Conservation (phyloP, 2,888 invertebrate genomes). For the Aricia artaxerxes region DNA sequence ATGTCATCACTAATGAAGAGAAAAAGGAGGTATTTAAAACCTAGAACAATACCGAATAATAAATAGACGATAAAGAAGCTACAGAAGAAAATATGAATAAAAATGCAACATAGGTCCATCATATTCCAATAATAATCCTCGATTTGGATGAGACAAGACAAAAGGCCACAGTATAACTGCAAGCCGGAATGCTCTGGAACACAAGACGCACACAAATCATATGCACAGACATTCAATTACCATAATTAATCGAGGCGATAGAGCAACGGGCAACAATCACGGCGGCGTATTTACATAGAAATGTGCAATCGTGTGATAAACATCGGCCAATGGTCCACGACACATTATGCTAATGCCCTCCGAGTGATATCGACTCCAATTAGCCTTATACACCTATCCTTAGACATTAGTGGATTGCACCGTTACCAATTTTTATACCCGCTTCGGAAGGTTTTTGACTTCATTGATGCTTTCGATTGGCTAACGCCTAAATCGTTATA, state of each 20-base stretch:
- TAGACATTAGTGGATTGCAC: not conserved
- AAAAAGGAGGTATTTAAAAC: too few relatives aligned
- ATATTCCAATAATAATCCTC: not conserved
- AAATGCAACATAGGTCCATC: not conserved
- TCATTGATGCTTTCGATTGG: too few relatives aligned
- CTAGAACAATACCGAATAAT: too few relatives aligned
- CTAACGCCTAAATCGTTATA: too few relatives aligned
- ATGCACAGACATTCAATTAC: constrained; percentile 39
- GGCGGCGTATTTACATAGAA: constrained; percentile 53
- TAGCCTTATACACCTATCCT: constrained; percentile 33
- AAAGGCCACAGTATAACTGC: not conserved
- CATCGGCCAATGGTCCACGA: constrained; percentile 47
- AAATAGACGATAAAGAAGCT: not conserved
- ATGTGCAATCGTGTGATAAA: constrained; percentile 51
- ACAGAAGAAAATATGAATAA: not conserved
- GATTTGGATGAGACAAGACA: not conserved
- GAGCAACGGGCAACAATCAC: constrained; percentile 43
- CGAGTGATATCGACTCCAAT: constrained; percentile 42
- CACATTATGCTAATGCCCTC: constrained; percentile 50
- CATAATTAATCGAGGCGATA: constrained; percentile 40
- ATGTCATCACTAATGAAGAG: too few relatives aligned
- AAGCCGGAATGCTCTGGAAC: not conserved
- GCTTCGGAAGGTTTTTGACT: not conserved
- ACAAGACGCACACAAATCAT: constrained; percentile 28
- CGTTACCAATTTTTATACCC: not conserved